Conservation (phyloP, 2,888 invertebrate species). For the Acanthococcus lagerstroemiae region DNA sequence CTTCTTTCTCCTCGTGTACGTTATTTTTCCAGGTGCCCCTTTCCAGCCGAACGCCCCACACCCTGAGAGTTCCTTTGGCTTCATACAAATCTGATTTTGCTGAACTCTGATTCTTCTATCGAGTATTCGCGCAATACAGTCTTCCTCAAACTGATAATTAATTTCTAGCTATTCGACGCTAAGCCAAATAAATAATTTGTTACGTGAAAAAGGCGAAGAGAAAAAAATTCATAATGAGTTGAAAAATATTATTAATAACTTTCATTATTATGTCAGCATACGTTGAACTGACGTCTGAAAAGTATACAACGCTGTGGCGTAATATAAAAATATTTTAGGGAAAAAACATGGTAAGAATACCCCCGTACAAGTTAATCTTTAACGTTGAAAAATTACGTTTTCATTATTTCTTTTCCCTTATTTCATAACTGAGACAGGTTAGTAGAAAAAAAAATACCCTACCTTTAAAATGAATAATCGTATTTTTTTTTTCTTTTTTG, state of each 20-base stretch:
- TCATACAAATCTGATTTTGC: too few species aligned
- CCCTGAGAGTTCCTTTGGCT: too few species aligned
- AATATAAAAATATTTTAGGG: background rate
- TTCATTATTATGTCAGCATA: background rate
- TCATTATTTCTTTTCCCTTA: slow-evolving; percentile 24
- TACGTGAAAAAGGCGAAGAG: too few species aligned
- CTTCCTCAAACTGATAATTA: too few species aligned
- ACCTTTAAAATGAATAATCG: slow-evolving; percentile 19
- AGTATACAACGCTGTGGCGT: background rate
- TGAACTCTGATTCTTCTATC: too few species aligned
- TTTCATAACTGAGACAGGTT: slow-evolving; percentile 25
- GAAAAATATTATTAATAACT: background rate
- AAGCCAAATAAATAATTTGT: too few species aligned
- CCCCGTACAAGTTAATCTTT: slow-evolving; percentile 22
- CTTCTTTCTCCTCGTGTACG: too few species aligned
- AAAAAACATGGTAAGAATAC: background rate
- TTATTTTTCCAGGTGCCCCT: too few species aligned
- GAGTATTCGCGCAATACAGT: too few species aligned
- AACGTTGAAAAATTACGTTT: slow-evolving; percentile 24
- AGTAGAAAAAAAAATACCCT: slow-evolving; percentile 4
- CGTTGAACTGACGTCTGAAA: background rate
- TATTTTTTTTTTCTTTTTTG: slow-evolving; percentile 13
- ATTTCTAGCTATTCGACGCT: too few species aligned
- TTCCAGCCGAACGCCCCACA: too few species aligned
- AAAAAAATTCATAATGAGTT: too few species aligned